Conservation (phyloP, 2,113 vertebrate species). For the Paralichthys olivaceus region DNA sequence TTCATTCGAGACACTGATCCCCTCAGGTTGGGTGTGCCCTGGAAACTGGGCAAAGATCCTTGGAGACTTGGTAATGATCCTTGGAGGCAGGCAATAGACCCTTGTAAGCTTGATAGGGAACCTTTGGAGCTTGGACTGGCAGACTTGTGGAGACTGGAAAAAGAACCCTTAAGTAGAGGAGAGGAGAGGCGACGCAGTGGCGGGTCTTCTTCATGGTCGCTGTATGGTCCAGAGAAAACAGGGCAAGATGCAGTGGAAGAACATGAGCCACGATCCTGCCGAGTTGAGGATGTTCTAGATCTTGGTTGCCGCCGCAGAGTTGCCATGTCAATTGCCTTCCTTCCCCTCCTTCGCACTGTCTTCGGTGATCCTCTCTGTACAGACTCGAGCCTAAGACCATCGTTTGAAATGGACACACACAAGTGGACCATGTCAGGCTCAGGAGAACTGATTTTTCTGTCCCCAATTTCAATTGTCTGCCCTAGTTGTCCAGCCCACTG, state of each 20-base stretch:
- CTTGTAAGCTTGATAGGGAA: conserved; percentile 53
- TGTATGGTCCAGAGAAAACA: conserved; percentile 75
- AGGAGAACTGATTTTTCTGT: conserved; percentile 59
- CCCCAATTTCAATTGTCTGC: conserved; percentile 60
- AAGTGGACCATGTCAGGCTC: conserved; percentile 80
- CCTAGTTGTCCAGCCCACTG: conserved; percentile 63
- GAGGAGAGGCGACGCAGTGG: conserved; percentile 70
- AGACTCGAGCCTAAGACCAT: conserved; percentile 72
- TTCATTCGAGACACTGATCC: conserved; percentile 60
- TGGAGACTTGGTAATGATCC: conserved; percentile 58
- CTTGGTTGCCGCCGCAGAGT: conserved; percentile 59
- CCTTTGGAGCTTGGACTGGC: conserved; percentile 31
- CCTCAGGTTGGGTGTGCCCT: conserved; percentile 57
- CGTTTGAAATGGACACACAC: conserved; percentile 65
- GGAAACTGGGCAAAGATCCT: conserved; percentile 53
- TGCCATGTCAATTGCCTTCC: conserved; percentile 45
- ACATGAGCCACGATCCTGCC: conserved; percentile 77
- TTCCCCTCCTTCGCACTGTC: conserved; percentile 29
- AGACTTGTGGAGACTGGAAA: conserved; percentile 53
- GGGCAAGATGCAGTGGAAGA: conserved; percentile 81
- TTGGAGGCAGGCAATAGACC: conserved; percentile 46
- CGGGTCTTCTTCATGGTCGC: conserved; percentile 75
- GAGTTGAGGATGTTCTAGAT: conserved; percentile 53
- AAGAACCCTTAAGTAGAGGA: conserved; percentile 72
- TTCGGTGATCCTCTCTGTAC: conserved; percentile 73